Base-by-base conservation (phyloP, 1,140 invertebrate genomes). In the Arion vulgaris region DNA sequence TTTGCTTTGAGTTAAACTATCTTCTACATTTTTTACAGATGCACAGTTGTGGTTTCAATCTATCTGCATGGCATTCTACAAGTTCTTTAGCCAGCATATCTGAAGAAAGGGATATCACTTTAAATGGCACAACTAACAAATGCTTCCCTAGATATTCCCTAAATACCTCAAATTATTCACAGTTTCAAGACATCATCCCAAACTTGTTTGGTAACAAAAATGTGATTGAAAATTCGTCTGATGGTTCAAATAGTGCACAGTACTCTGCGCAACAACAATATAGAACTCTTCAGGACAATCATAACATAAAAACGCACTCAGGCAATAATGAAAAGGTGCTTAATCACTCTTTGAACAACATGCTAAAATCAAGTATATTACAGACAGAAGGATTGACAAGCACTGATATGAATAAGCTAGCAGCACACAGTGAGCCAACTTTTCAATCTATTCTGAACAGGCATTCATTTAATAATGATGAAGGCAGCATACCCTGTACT, bases 1-100 rank as follows among this genome's bases (percentile, higher is more conserved):
- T 45, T 45, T 45, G 41, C 41, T 45, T 45, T 45, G 41, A 45
- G 41, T 45, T 7, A 45, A 45, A 15, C 41, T 45, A 45, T 45
- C 41, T 45, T 45, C 9, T 76, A 38, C 26, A 28, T 53, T 53
- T 32, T 53, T 53, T 76, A 28, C 74, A 76, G 74, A 76, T 76
- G 23, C 32, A 36, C 17, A 76, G 49, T n/a, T n/a, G n/a, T 32
- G n/a, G 32, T 41, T 51, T 23, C 41, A 15, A 32, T 4, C 23
- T 53, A 32, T 53, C 41, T 17, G 26, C 45, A 36, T 76, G 39
- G 39, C 74, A 76, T 28, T 76, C 74, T 34, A 34, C 45, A 23
- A 53, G 41, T 57, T 76, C 74, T 28, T 34, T 76, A 32, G 74
- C 74, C 74, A 76, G 45, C 49, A 76, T 76, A 28, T 57, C 41